Percentiles rank a stretch among this genome's conserved stretches.
phyloP scores from a whole-genome alignment of 1,140 invertebrate species.

The Caligus rogercresseyi region DNA sequence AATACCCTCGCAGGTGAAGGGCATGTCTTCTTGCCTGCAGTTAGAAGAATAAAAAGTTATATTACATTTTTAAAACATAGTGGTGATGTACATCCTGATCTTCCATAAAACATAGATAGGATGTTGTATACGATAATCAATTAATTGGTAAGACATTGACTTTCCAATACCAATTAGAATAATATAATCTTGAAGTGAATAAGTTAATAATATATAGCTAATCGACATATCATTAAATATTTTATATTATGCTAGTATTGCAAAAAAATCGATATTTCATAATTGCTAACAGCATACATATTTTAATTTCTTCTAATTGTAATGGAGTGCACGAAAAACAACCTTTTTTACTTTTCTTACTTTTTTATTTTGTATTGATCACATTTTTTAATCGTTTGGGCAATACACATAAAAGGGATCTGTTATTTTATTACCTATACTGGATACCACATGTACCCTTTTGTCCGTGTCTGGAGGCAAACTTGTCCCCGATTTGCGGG shows the following conservation, averaged over 20 bases:
- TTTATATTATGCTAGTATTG: too few relatives aligned
- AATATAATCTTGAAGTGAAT: too few relatives aligned
- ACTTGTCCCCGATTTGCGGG: slow-evolving; percentile 98
- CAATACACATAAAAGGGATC: too few relatives aligned
- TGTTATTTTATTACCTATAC: slow-evolving; percentile 58
- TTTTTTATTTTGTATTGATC: too few relatives aligned
- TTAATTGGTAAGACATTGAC: slow-evolving; percentile 8
- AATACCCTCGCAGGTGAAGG: slow-evolving; percentile 88
- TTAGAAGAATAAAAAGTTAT: slow-evolving; percentile 16
- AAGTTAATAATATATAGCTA: too few relatives aligned
- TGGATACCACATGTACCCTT: slow-evolving; percentile 98
- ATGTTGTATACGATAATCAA: background rate
- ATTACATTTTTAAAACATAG: slow-evolving; percentile 6
- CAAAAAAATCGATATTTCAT: too few relatives aligned
- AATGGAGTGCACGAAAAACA: too few relatives aligned
- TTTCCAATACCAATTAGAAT: slow-evolving; percentile 21
- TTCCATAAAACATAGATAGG: slow-evolving; percentile 16
- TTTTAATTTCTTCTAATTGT: too few relatives aligned
- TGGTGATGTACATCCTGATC: background rate
- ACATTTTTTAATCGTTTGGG: too few relatives aligned
- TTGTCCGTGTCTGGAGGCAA: slow-evolving; percentile 92
- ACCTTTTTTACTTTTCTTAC: too few relatives aligned
- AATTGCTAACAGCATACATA: too few relatives aligned
- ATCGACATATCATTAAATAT: too few relatives aligned
- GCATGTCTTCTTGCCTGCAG: slow-evolving; percentile 59